A percentile compares a stretch with the other conserved stretches of the same genome.
Evolutionary conservation across 2,797 vertebrate species (phyloP).

Genomic region (Mus spretus): DNA sequence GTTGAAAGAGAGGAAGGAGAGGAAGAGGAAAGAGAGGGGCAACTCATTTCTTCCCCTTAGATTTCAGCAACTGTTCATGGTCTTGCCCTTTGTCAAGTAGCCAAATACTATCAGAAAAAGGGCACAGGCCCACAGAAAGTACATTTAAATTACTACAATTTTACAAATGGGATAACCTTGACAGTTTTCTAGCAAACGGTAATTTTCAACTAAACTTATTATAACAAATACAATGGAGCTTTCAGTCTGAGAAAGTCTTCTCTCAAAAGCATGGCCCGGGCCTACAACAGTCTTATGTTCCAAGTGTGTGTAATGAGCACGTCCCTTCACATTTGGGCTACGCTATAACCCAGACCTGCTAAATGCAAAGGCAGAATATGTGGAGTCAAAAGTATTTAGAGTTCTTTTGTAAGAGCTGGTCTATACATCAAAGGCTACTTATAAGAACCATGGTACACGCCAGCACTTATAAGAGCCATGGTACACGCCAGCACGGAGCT

Average conservation of each 20-base stretch:
- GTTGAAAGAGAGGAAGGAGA: background rate
- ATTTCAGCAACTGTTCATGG: background rate
- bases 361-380: background rate
- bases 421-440: background rate
- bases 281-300: background rate
- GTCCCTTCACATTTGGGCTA: background rate
- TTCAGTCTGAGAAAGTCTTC: background rate
- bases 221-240: background rate
- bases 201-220: background rate
- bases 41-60: background rate
- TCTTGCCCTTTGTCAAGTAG: background rate
- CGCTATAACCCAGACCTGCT: background rate
- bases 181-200: background rate
- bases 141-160: background rate
- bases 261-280: conserved; percentile 6
- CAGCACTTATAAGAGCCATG: background rate
- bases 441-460: background rate
- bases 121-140: background rate
- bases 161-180: background rate
- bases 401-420: background rate
- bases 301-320: background rate
- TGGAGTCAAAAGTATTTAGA: background rate
- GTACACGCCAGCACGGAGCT: background rate
- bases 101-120: background rate
- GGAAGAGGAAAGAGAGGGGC: no score